Percentiles rank a stretch among this genome's conserved stretches.
Conservation (phyloP, 2,797 vertebrate genomes). For the Bradypodion pumilum region DNA sequence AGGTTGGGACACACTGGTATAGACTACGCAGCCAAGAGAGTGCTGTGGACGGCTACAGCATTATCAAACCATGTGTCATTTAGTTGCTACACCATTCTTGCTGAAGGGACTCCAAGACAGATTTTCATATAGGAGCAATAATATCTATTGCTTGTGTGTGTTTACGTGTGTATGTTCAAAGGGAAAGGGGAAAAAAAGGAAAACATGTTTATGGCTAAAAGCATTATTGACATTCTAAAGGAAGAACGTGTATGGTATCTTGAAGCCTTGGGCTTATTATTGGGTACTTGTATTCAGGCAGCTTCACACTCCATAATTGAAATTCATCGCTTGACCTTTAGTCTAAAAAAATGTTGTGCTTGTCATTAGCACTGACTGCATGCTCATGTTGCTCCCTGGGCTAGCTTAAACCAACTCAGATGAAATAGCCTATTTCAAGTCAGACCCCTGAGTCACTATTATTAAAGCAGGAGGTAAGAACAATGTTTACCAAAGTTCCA, state of each 20-base stretch:
- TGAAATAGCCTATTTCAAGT: constrained; percentile 71
- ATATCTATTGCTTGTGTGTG: constrained; percentile 53
- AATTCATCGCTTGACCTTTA: constrained; percentile 77
- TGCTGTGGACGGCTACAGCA: not conserved
- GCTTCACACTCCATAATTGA: constrained; percentile 74
- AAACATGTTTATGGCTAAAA: constrained; percentile 65
- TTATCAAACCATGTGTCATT: constrained; percentile 58
- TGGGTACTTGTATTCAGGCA: constrained; percentile 69
- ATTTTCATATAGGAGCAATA: constrained; percentile 62
- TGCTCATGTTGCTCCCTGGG: constrained; percentile 68
- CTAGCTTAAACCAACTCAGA: constrained; percentile 69
- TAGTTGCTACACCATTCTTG: constrained; percentile 50
- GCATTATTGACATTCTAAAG: constrained; percentile 76
- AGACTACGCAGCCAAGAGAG: not conserved
- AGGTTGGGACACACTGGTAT: too few relatives aligned
- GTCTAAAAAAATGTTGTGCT: constrained; percentile 70
- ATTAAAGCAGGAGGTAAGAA: constrained; percentile 60
- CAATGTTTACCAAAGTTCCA: constrained; percentile 56
- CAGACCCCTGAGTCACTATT: constrained; percentile 61
- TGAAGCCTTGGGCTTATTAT: constrained; percentile 71
- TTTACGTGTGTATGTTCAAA: constrained; percentile 3
- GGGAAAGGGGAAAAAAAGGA: constrained; percentile 33
- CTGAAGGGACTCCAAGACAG: constrained; percentile 58
- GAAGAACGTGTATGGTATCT: constrained; percentile 64
- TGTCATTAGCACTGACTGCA: constrained; percentile 71